Evolutionary conservation across 2,888 invertebrate genomes (phyloP).

Genomic region (Sesia bembeciformis): DNA sequence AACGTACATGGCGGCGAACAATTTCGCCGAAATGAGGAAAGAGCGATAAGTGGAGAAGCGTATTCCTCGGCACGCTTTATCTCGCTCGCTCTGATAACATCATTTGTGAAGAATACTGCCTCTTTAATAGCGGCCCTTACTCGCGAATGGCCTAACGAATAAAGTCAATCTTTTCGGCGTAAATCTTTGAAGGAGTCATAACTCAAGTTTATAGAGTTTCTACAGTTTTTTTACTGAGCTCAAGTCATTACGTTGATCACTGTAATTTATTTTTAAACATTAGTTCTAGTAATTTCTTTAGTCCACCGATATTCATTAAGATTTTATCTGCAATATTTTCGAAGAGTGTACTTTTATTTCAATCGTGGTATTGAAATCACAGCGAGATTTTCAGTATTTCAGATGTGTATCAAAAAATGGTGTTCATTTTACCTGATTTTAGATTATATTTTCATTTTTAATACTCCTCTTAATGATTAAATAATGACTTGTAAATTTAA

Average conservation of each 20-base stretch:
- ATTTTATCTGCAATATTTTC: too few relatives aligned
- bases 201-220: constrained; percentile 63
- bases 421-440: too few relatives aligned
- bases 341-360: too few relatives aligned
- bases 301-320: too few relatives aligned
- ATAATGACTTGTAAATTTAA: too few relatives aligned
- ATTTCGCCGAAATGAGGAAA: constrained; percentile 1
- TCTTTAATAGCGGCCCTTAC: constrained; percentile 51
- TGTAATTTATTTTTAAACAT: not conserved
- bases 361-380: too few relatives aligned
- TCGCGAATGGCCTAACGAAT: constrained; percentile 53
- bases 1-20: constrained; percentile 1
- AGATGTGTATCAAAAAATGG: too few relatives aligned
- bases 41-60: constrained; percentile 34
- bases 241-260: not conserved
- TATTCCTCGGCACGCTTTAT: constrained; percentile 34
- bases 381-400: too few relatives aligned
- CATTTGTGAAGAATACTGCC: constrained; percentile 45
- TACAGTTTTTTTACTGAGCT: constrained; percentile 45
- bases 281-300: too few relatives aligned
- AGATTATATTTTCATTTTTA: too few relatives aligned
- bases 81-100: constrained; percentile 40
- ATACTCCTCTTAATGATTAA: too few relatives aligned
- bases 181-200: constrained; percentile 57
- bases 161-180: constrained; percentile 58